Percentiles rank a stretch among this genome's conserved stretches.
Evolutionary conservation across 2,797 vertebrate species (phyloP).

Genomic region (Ibycter americanus): DNA sequence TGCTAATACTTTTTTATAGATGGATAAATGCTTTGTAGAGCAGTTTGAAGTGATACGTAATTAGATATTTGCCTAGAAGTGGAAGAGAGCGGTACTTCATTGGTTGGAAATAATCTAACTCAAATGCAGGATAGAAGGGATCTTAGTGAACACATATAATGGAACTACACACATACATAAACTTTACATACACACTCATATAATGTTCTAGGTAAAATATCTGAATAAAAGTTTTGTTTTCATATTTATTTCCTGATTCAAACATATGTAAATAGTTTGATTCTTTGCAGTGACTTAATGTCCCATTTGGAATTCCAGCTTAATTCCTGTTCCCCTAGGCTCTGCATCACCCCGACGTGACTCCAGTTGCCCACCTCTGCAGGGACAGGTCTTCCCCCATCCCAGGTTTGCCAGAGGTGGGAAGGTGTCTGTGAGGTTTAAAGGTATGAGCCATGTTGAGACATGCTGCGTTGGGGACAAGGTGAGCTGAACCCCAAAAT

Average conservation of each 20-base stretch:
- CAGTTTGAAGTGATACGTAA: not conserved
- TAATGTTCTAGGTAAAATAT: not conserved
- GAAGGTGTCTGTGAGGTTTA: not conserved
- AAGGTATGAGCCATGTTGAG: not conserved
- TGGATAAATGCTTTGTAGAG: not conserved
- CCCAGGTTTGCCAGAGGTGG: not conserved
- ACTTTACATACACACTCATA: not conserved
- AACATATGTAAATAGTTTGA: not conserved
- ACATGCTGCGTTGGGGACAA: rapidly evolving
- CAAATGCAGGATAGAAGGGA: not conserved
- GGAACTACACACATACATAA: not conserved
- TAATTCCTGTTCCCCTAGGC: not conserved
- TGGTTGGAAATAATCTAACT: not conserved
- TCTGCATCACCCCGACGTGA: rapidly evolving
- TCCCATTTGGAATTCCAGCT: not conserved
- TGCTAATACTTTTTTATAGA: not conserved
- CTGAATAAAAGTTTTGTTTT: not conserved
- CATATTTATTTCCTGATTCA: not conserved
- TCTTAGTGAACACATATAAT: not conserved
- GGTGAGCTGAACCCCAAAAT: not conserved
- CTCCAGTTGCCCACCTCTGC: rapidly evolving
- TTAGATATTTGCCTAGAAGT: not conserved
- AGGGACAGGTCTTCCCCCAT: not conserved
- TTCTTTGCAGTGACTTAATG: not conserved
- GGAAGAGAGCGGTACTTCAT: not conserved